phyloP scores from a whole-genome alignment of 2,888 invertebrate genomes.

The Fragum whitleyi region DNA sequence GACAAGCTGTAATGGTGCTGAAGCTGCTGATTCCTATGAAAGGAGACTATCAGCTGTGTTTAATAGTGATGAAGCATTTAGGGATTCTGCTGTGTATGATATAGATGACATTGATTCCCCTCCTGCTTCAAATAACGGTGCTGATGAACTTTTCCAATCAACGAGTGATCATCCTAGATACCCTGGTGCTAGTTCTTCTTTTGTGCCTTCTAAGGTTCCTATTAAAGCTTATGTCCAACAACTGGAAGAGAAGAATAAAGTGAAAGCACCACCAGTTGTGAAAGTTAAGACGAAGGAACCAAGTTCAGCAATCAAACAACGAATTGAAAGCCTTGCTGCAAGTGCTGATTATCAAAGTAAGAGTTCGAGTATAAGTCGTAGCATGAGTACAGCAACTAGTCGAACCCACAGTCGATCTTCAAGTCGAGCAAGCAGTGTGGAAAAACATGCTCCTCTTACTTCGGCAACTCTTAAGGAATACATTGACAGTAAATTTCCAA shows the following conservation, averaged over 20 bases:
- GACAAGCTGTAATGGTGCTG: conserved; percentile 21
- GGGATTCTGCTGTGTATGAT: conserved; percentile 94
- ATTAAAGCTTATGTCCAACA: conserved; percentile 78
- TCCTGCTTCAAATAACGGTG: conserved; percentile 3
- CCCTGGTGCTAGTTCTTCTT: background rate
- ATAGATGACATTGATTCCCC: conserved; percentile 85
- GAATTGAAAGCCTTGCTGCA: conserved; percentile 75
- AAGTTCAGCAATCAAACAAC: conserved; percentile 75
- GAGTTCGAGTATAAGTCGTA: conserved; percentile 60
- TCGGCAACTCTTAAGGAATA: conserved; percentile 49
- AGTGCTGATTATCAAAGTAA: conserved; percentile 54
- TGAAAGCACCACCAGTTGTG: conserved; percentile 56
- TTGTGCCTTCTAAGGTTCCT: conserved; percentile 63
- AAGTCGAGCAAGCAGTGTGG: conserved; percentile 72
- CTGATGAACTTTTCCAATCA: background rate
- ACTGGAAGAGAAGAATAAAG: conserved; percentile 74
- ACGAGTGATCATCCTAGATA: background rate
- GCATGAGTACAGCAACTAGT: conserved; percentile 66
- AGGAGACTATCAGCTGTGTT: conserved; percentile 84
- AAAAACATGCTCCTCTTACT: conserved; percentile 59
- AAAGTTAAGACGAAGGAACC: conserved; percentile 76
- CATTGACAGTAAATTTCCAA: conserved; percentile 58
- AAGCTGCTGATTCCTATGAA: conserved; percentile 77
- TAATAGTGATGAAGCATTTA: conserved; percentile 89
- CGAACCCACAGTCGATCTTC: conserved; percentile 54